These are phyloP conservation scores for Enteromius unitaeniatus DNA, from an alignment of 2,797 vertebrate genomes.

Conservation along the genomic window DNA sequence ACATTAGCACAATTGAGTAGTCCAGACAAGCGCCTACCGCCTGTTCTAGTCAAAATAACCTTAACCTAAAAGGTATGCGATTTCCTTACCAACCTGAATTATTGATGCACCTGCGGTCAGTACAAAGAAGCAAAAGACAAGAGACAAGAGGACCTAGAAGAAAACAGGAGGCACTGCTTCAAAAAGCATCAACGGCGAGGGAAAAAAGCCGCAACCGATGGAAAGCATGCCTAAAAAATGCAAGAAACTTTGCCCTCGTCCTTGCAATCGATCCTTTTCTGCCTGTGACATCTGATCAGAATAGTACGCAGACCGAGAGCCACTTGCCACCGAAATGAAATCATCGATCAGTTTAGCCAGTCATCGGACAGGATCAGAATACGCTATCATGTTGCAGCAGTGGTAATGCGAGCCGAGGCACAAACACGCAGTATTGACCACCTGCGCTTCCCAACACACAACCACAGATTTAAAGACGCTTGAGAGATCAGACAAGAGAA, in stretches of 20 bases:
- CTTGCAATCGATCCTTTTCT: neutral
- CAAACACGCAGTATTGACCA: conserved; percentile 2
- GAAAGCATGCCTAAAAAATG: neutral
- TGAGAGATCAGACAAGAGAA: conserved; percentile 28
- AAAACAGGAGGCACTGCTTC: neutral
- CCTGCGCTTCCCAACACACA: conserved; percentile 4
- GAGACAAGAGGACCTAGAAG: neutral
- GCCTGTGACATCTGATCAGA: conserved; percentile 1
- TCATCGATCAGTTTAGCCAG: conserved; percentile 7
- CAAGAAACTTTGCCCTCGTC: neutral
- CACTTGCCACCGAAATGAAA: conserved; percentile 5
- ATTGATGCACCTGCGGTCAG: conserved; percentile 50
- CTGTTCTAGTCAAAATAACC: conserved; percentile 27
- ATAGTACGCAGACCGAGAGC: neutral
- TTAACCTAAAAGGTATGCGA: conserved; percentile 39
- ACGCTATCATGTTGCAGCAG: neutral
- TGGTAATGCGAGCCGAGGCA: conserved; percentile 31
- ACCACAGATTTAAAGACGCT: conserved; percentile 1
- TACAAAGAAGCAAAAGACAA: neutral
- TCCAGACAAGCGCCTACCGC: neutral
- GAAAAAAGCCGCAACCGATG: neutral
- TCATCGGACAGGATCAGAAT: neutral
- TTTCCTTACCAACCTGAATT: conserved; percentile 59
- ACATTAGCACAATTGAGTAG: neutral
- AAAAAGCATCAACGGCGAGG: neutral